A percentile compares a stretch with the other conserved stretches of the same genome.
Conservation (phyloP, 2,797 vertebrate species). For the Octomys mimax region DNA sequence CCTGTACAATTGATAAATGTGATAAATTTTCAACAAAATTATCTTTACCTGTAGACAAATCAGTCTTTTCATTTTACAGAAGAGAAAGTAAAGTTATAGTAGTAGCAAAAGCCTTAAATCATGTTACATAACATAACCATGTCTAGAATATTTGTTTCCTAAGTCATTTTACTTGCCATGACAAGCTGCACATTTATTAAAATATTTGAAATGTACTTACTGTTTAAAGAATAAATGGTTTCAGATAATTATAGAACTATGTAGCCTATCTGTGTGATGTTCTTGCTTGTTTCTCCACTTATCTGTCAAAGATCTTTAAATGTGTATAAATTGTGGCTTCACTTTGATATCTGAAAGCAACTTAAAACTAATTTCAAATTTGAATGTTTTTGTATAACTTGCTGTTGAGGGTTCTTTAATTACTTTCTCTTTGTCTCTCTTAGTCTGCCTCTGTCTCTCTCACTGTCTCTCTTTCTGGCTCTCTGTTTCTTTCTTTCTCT, state of each 20-base stretch:
- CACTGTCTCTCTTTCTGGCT: rapidly evolving
- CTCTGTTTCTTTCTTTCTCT: background rate
- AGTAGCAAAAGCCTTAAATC: background rate
- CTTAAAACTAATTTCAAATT: background rate
- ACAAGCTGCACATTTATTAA: background rate
- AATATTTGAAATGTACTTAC: background rate
- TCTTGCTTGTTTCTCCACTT: background rate
- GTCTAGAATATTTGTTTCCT: background rate
- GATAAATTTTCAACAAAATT: background rate
- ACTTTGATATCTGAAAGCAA: background rate
- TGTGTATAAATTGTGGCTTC: background rate
- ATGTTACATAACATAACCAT: background rate
- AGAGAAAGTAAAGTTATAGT: background rate
- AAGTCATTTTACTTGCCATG: rapidly evolving
- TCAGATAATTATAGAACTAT: background rate
- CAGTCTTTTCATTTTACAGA: background rate
- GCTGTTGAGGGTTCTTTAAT: background rate
- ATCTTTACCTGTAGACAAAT: background rate
- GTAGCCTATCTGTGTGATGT: background rate
- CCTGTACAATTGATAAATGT: background rate
- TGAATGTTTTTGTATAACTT: background rate
- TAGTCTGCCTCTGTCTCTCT: background rate
- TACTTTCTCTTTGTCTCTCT: background rate
- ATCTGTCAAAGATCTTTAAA: background rate
- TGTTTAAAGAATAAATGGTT: background rate